phyloP scores from a whole-genome alignment of 1,140 invertebrate genomes.

The Papilio dardanus region DNA sequence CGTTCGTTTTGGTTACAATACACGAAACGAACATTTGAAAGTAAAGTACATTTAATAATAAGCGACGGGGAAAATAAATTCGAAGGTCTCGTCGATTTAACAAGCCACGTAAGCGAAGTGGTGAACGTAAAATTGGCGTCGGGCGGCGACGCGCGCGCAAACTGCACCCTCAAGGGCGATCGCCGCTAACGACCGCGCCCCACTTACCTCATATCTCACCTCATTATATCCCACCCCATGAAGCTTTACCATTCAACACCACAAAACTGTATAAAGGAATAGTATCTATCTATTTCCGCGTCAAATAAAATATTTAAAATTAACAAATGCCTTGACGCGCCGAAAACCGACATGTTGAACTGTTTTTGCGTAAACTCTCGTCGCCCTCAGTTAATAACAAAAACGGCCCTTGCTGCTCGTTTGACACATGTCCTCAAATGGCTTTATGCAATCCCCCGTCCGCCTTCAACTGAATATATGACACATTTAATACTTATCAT shows the following conservation, averaged over 20 bases:
- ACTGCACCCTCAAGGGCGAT: conserved; percentile 54
- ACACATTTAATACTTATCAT: conserved; percentile 53
- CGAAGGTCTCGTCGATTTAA: conserved; percentile 45
- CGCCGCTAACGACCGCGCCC: conserved; percentile 49
- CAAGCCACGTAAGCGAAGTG: conserved; percentile 48
- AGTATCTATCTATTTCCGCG: too few relatives aligned
- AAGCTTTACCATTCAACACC: background rate
- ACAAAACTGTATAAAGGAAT: background rate
- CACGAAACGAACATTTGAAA: conserved; percentile 28
- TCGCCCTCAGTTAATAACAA: conserved; percentile 37
- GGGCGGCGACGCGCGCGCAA: conserved; percentile 43
- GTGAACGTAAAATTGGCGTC: conserved; percentile 42
- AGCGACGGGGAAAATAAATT: conserved; percentile 34
- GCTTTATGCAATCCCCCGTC: conserved; percentile 54
- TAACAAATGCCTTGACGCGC: background rate
- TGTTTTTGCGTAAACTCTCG: conserved; percentile 27
- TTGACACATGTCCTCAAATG: conserved; percentile 59
- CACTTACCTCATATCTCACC: conserved; percentile 38
- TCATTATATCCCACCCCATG: background rate
- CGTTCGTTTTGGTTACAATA: conserved; percentile 29
- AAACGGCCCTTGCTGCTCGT: conserved; percentile 42
- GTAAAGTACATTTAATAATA: conserved; percentile 32
- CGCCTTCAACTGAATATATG: conserved; percentile 44
- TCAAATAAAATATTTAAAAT: conserved; percentile 26
- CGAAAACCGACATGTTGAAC: background rate